Percentiles rank a stretch among this genome's conserved stretches.
Conservation (phyloP, 2,113 vertebrate genomes). For the Donacobius atricapilla region DNA sequence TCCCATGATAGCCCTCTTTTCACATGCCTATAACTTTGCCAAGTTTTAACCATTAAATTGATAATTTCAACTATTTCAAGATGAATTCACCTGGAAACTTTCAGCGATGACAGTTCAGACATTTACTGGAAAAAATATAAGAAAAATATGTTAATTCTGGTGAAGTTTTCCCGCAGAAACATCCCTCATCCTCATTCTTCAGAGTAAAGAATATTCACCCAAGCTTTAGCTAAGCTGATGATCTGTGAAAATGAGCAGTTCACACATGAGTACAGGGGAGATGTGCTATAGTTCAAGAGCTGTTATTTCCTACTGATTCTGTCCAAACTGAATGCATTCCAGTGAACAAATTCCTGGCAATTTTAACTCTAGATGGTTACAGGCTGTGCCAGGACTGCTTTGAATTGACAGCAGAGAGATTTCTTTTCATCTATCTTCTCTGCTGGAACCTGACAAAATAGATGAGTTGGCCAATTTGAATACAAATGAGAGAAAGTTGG, state of each 20-base stretch:
- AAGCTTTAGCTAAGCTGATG: constrained; percentile 54
- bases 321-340: constrained; percentile 61
- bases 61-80: not conserved
- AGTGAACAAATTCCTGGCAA: constrained; percentile 61
- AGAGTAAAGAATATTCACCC: constrained; percentile 17
- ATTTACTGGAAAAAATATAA: not conserved
- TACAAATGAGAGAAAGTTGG: constrained; percentile 40
- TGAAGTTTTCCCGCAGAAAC: not conserved
- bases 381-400: constrained; percentile 49
- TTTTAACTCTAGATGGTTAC: constrained; percentile 60
- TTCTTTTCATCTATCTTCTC: constrained; percentile 59
- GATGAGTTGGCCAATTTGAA: constrained; percentile 50
- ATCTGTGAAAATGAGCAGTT: constrained; percentile 68
- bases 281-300: constrained; percentile 60
- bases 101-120: not conserved
- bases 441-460: constrained; percentile 56
- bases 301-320: constrained; percentile 63
- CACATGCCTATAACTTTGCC: not conserved
- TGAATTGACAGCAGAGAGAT: constrained; percentile 57
- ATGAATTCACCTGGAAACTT: constrained; percentile 25
- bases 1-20: not conserved
- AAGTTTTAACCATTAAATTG: not conserved
- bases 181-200: not conserved
- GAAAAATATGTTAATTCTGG: not conserved
- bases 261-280: constrained; percentile 61